These are phyloP conservation scores for Gari tellinella DNA, from an alignment of 2,888 invertebrate genomes.

Conservation along the genomic window DNA sequence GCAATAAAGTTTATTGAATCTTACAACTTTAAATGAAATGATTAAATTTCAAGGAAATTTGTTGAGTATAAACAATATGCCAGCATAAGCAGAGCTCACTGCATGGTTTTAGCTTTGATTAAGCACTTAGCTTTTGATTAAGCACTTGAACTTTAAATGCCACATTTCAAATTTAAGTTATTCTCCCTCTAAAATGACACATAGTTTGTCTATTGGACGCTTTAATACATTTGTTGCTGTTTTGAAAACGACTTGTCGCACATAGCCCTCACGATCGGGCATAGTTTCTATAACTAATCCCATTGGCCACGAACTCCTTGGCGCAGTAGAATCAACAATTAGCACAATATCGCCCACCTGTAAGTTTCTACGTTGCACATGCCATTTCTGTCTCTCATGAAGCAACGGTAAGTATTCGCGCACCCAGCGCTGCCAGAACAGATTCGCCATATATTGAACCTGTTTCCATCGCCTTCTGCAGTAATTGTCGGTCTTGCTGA, in stretches of 20 bases:
- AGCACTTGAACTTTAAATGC: too few relatives aligned
- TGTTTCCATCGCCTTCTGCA: constrained; percentile 38
- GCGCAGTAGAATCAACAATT: constrained; percentile 20
- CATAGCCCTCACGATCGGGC: constrained; percentile 15
- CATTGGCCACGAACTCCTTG: constrained; percentile 35
- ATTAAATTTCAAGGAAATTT: too few relatives aligned
- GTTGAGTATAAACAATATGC: too few relatives aligned
- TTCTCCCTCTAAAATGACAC: constrained; percentile 7
- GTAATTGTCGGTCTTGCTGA: constrained; percentile 35
- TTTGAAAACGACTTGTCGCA: constrained; percentile 38
- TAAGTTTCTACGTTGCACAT: constrained; percentile 10
- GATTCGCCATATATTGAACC: constrained; percentile 38
- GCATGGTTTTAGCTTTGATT: too few relatives aligned
- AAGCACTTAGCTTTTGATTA: too few relatives aligned
- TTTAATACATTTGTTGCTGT: constrained; percentile 23
- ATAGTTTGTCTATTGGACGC: constrained; percentile 31
- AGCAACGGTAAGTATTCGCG: constrained; percentile 32
- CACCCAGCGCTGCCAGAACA: constrained; percentile 49
- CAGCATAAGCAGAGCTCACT: too few relatives aligned
- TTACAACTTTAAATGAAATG: too few relatives aligned
- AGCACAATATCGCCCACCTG: constrained; percentile 25
- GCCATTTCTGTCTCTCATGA: constrained; percentile 41
- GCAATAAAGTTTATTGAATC: too few relatives aligned
- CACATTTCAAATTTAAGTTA: too few relatives aligned
- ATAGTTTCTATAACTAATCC: constrained; percentile 19